Percentiles rank a stretch among this genome's conserved stretches.
Evolutionary conservation across 1,140 invertebrate genomes (phyloP).

Genomic region (Bilobella aurantiaca): DNA sequence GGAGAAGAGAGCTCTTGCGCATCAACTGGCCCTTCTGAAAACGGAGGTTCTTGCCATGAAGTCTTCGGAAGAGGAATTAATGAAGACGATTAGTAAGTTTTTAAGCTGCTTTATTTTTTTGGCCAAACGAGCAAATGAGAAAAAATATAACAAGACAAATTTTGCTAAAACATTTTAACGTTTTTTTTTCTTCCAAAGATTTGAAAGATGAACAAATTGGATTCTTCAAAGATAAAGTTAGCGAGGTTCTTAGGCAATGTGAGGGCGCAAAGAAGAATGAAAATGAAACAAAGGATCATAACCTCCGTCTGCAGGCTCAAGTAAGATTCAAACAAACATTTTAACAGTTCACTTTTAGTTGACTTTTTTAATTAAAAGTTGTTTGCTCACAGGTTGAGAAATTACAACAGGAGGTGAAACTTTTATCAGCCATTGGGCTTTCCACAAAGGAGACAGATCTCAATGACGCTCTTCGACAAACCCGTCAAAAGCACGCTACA

Average conservation of each 20-base stretch:
- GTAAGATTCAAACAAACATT: too few relatives aligned
- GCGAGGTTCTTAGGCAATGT: conserved; percentile 27
- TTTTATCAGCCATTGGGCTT: background rate
- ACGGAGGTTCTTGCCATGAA: conserved; percentile 32
- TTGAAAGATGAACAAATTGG: conserved; percentile 23
- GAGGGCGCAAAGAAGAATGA: conserved; percentile 15
- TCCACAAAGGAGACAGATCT: background rate
- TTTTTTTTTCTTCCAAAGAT: too few relatives aligned
- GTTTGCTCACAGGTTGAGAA: background rate
- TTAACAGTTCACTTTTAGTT: too few relatives aligned
- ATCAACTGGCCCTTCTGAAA: conserved; percentile 32
- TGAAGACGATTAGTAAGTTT: conserved; percentile 18
- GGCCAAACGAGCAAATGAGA: too few relatives aligned
- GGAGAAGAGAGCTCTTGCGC: conserved; percentile 31
- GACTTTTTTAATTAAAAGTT: background rate
- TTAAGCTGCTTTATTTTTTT: too few relatives aligned
- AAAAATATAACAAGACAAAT: too few relatives aligned
- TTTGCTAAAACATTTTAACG: background rate
- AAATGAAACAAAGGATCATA: conserved; percentile 16
- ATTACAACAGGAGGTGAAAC: background rate
- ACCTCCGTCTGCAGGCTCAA: background rate
- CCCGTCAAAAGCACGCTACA: background rate
- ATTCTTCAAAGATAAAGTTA: conserved; percentile 26
- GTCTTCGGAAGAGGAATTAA: conserved; percentile 15
- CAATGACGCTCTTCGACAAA: background rate